Evolutionary conservation across 2,888 invertebrate species (phyloP).

Genomic region (Folsomia candida): DNA sequence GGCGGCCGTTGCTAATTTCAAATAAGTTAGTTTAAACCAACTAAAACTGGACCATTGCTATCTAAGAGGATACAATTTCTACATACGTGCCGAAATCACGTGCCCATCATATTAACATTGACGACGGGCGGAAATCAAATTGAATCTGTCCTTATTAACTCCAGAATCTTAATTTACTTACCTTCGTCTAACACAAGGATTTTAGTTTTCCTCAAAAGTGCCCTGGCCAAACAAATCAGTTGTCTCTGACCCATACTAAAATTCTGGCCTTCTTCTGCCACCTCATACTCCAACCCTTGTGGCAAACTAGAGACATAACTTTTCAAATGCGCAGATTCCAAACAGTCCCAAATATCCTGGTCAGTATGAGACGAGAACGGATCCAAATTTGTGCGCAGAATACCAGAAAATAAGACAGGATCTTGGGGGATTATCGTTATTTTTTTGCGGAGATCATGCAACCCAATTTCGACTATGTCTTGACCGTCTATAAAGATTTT

Average conservation of each 20-base stretch:
- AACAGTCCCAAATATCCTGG: slow-evolving; percentile 78
- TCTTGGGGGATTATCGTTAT: slow-evolving; percentile 71
- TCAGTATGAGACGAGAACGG: slow-evolving; percentile 78
- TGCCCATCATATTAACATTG: too few species aligned
- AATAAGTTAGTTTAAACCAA: too few species aligned
- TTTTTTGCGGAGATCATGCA: slow-evolving; percentile 78
- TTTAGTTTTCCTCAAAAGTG: slow-evolving; percentile 54
- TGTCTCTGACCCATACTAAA: slow-evolving; percentile 59
- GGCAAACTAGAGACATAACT: slow-evolving; percentile 73
- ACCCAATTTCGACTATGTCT: slow-evolving; percentile 75
- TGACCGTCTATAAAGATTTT: slow-evolving; percentile 78
- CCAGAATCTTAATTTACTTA: slow-evolving; percentile 82
- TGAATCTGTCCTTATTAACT: slow-evolving; percentile 77
- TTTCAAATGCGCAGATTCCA: slow-evolving; percentile 87
- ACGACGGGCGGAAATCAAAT: slow-evolving; percentile 79
- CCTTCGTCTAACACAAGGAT: slow-evolving; percentile 55
- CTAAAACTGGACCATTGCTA: too few species aligned
- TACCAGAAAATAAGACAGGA: slow-evolving; percentile 82
- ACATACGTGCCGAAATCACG: too few species aligned
- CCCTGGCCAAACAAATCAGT: slow-evolving; percentile 54
- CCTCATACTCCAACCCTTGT: slow-evolving; percentile 75
- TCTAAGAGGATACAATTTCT: too few species aligned
- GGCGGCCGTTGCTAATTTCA: too few species aligned
- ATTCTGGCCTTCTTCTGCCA: slow-evolving; percentile 89
- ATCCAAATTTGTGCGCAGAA: slow-evolving; percentile 85